These are phyloP conservation scores for Leptosomus discolor DNA, from an alignment of 2,113 vertebrate species.

Conservation along the genomic window DNA sequence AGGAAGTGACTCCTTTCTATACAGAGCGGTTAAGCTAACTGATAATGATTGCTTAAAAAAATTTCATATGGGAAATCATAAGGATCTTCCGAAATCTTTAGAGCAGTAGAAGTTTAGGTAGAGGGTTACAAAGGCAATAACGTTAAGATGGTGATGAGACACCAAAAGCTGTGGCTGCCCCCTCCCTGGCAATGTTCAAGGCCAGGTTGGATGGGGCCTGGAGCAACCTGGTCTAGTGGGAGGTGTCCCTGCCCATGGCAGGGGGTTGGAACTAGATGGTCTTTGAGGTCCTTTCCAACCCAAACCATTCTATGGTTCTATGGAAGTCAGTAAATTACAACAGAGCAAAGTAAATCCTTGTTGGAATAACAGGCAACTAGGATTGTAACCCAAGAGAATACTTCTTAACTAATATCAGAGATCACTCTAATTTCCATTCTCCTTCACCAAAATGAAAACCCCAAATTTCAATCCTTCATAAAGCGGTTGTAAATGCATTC, in stretches of 20 bases:
- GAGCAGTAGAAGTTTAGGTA: neutral
- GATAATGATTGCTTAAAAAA: neutral
- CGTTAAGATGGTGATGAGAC: too few species aligned
- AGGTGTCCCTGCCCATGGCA: too few species aligned
- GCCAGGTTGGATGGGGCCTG: too few species aligned
- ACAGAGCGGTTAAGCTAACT: neutral
- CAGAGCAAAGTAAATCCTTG: accelerated
- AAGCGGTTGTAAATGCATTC: neutral
- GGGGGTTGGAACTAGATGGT: too few species aligned
- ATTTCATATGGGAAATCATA: neutral
- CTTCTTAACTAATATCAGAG: neutral
- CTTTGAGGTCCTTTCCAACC: too few species aligned
- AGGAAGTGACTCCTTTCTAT: neutral
- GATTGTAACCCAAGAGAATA: accelerated
- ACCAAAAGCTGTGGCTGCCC: too few species aligned
- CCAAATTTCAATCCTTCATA: neutral
- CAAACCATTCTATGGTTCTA: too few species aligned
- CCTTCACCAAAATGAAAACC: neutral
- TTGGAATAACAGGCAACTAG: neutral
- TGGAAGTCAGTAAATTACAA: neutral
- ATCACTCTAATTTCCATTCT: accelerated
- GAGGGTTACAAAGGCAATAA: accelerated
- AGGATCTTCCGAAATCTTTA: neutral
- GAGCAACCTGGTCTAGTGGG: too few species aligned
- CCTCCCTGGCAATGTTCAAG: too few species aligned